Percentiles rank a stretch among this genome's conserved stretches.
Evolutionary conservation across 2,888 invertebrate genomes (phyloP).

Genomic region (Tenodera sinensis): DNA sequence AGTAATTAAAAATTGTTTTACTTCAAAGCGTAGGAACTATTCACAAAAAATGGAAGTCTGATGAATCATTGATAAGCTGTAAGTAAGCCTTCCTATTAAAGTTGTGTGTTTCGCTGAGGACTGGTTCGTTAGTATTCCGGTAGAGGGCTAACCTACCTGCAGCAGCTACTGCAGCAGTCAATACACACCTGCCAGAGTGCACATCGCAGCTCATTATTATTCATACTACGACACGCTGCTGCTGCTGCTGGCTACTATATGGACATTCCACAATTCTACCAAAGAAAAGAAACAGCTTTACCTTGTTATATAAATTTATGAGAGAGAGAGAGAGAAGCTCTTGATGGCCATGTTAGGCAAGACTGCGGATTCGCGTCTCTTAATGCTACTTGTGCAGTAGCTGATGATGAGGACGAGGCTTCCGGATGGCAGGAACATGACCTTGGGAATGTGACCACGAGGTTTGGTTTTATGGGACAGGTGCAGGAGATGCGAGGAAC

Average conservation of each 20-base stretch:
- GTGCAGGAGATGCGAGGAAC: neutral
- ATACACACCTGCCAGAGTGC: neutral
- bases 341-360: neutral
- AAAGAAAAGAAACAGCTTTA: neutral
- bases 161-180: neutral
- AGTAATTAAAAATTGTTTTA: no score
- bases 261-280: neutral
- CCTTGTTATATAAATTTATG: slow-evolving; percentile 5
- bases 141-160: neutral
- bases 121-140: neutral
- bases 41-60: no score
- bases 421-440: neutral
- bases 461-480: neutral
- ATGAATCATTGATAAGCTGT: no score
- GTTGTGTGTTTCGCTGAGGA: neutral
- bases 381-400: neutral
- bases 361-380: neutral
- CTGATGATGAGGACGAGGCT: neutral
- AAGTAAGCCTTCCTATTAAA: neutral
- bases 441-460: neutral
- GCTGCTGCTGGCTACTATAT: neutral
- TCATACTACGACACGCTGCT: neutral
- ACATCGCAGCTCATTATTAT: neutral
- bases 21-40: no score
- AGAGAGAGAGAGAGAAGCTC: neutral